phyloP scores from a whole-genome alignment of 1,140 invertebrate genomes.

The Centruroides vittatus region DNA sequence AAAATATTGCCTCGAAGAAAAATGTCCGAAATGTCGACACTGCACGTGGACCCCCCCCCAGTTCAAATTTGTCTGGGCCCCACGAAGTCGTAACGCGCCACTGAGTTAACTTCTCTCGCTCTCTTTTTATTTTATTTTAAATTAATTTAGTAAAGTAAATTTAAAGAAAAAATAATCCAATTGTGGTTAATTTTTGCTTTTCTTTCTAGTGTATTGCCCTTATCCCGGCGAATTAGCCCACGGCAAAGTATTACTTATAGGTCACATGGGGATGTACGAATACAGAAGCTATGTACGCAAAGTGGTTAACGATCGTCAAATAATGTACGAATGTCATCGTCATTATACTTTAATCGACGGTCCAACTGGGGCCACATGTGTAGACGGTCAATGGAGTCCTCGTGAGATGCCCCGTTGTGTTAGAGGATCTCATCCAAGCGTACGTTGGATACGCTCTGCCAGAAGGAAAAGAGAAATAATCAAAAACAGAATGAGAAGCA shows the following conservation, averaged over 20 bases:
- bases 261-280: slow-evolving; percentile 92
- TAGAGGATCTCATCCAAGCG: slow-evolving; percentile 19
- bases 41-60: no score
- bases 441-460: slow-evolving; percentile 3
- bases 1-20: no score
- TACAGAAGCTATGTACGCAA: slow-evolving; percentile 86
- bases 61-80: no score
- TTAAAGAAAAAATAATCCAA: no score
- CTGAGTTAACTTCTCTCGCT: background rate
- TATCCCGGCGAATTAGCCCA: slow-evolving; percentile 84
- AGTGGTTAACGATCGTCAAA: slow-evolving; percentile 80
- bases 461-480: background rate
- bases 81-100: background rate
- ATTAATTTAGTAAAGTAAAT: no score
- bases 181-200: background rate
- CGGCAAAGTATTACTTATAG: slow-evolving; percentile 82
- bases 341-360: slow-evolving; percentile 68
- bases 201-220: slow-evolving; percentile 66
- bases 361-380: slow-evolving; percentile 79
- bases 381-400: slow-evolving; percentile 76
- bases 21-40: no score
- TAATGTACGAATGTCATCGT: slow-evolving; percentile 89
- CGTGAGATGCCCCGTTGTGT: slow-evolving; percentile 62
- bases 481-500: no score
- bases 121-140: slow-evolving; percentile 1